Conservation (phyloP, 2,888 invertebrate genomes). For the Barypeithes pellucidus region DNA sequence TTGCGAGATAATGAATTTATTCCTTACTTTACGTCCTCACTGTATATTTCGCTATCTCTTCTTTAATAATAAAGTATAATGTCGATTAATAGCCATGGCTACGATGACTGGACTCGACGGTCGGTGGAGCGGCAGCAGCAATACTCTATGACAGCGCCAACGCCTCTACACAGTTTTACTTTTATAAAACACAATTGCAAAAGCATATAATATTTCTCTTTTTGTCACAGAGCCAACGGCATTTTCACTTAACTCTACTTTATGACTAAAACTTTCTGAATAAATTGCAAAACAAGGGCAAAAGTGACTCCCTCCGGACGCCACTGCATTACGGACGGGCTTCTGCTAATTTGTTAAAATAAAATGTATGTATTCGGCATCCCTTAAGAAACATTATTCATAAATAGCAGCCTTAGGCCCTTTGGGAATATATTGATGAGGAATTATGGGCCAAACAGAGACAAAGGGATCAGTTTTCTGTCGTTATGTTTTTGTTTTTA, state of each 20-base stretch:
- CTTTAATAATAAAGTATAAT: too few species aligned
- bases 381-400: slow-evolving; percentile 47
- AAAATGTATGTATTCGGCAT: slow-evolving; percentile 48
- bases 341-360: slow-evolving; percentile 50
- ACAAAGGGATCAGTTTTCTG: slow-evolving; percentile 5
- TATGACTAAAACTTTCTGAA: slow-evolving; percentile 42
- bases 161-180: background rate
- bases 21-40: too few species aligned
- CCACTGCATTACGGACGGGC: slow-evolving; percentile 40
- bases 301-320: slow-evolving; percentile 33
- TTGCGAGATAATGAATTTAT: too few species aligned
- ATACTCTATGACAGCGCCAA: too few species aligned
- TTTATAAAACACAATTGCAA: background rate
- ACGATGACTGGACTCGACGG: too few species aligned
- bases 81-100: too few species aligned
- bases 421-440: slow-evolving; percentile 25
- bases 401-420: slow-evolving; percentile 27
- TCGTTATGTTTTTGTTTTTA: slow-evolving; percentile 8
- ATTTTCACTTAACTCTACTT: slow-evolving; percentile 43
- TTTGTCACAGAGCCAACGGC: slow-evolving; percentile 22
- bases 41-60: too few species aligned
- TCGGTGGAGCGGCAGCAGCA: too few species aligned
- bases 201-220: background rate
- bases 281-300: slow-evolving; percentile 37
- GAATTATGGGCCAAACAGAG: slow-evolving; percentile 7